Conservation (phyloP, 2,888 invertebrate species). For the Nemotelus nigrinus region DNA sequence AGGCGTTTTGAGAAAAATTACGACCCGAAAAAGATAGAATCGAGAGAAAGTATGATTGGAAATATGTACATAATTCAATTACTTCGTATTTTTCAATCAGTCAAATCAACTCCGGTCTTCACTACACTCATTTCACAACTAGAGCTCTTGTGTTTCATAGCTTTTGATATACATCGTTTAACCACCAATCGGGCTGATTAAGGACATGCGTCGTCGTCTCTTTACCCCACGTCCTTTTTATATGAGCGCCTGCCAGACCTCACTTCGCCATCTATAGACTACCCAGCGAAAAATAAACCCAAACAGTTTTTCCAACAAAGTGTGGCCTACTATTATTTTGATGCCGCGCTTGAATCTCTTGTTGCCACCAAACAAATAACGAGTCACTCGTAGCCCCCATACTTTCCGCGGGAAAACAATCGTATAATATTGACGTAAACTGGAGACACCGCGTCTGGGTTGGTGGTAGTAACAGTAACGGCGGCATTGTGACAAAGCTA, state of each 20-base stretch:
- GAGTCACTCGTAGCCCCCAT: background rate
- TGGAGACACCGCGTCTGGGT: constrained; percentile 41
- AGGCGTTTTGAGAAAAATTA: too few species aligned
- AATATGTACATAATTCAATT: too few species aligned
- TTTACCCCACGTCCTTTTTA: background rate
- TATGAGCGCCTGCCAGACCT: background rate
- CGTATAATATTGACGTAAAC: too few species aligned
- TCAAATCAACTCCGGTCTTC: background rate
- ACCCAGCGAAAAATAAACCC: too few species aligned
- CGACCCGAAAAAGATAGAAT: too few species aligned
- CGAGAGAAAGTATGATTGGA: too few species aligned
- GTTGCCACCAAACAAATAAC: background rate
- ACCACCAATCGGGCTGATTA: constrained; percentile 20
- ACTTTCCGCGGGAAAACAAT: constrained; percentile 10
- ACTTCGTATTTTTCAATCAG: too few species aligned
- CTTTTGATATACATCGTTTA: background rate
- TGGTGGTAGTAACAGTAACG: background rate
- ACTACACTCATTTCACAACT: background rate
- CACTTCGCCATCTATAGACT: background rate
- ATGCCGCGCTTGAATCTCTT: background rate
- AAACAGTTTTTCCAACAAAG: background rate
- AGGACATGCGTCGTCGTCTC: constrained; percentile 34
- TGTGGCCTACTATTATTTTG: background rate
- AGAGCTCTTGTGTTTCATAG: background rate
- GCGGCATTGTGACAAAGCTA: background rate